Conservation (phyloP, 2,113 vertebrate genomes). For the Gymnogyps californianus region DNA sequence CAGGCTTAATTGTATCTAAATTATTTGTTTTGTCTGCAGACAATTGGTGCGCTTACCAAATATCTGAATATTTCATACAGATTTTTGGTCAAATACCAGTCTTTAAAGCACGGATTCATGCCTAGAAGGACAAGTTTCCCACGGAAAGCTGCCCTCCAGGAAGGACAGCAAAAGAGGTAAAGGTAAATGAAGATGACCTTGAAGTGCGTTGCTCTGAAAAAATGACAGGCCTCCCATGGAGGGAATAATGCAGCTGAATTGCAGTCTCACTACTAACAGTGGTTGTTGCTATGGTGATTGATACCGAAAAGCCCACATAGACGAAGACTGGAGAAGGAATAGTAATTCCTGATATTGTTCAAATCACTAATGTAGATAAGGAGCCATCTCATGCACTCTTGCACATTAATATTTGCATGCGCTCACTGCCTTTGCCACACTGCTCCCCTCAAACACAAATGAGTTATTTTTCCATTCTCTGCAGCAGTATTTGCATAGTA, state of each 20-base stretch:
- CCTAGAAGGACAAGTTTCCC: neutral
- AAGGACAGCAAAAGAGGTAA: slow-evolving; percentile 13
- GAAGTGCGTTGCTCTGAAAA: slow-evolving; percentile 27
- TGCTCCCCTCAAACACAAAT: neutral
- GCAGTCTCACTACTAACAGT: slow-evolving; percentile 38
- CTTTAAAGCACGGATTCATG: neutral
- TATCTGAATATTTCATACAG: neutral
- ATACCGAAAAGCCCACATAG: slow-evolving; percentile 32
- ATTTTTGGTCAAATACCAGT: neutral
- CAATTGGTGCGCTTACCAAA: neutral
- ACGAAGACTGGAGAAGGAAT: slow-evolving; percentile 31
- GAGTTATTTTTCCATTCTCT: slow-evolving; percentile 6
- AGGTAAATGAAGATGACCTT: slow-evolving; percentile 58
- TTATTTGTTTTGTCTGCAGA: neutral
- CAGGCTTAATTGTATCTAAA: neutral
- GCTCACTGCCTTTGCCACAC: neutral
- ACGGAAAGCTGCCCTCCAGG: slow-evolving; percentile 4
- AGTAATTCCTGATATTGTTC: slow-evolving; percentile 64
- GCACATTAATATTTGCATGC: slow-evolving; percentile 44
- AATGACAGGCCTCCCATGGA: slow-evolving; percentile 51
- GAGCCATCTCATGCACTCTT: neutral
- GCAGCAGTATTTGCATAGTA: slow-evolving; percentile 19
- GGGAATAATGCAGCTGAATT: slow-evolving; percentile 58
- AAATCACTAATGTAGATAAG: slow-evolving; percentile 9
- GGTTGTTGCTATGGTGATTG: slow-evolving; percentile 65